Evolutionary conservation across 2,797 vertebrate species (phyloP).

Genomic region (Cheirogaleus major): DNA sequence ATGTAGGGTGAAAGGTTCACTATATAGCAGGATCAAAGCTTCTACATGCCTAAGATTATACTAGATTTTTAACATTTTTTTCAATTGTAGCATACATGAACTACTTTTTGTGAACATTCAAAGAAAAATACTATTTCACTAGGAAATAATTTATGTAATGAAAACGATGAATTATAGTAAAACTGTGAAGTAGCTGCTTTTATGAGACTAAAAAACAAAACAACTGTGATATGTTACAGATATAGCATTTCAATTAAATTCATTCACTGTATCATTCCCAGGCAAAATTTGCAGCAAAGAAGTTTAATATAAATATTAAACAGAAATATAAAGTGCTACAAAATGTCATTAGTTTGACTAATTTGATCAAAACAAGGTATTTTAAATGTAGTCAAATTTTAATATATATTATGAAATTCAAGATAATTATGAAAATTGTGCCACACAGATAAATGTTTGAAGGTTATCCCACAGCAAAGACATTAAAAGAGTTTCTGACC

Average conservation of each 20-base stretch:
- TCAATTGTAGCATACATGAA: background rate
- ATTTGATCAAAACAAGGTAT: background rate
- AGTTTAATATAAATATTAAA: background rate
- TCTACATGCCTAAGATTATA: background rate
- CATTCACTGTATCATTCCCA: background rate
- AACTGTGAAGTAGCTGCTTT: background rate
- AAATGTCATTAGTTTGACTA: background rate
- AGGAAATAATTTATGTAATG: background rate
- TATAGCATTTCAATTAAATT: background rate
- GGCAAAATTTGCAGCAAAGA: background rate
- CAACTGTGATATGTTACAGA: background rate
- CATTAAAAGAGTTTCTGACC: background rate
- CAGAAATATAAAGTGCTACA: background rate
- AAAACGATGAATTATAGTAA: background rate
- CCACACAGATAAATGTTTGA: background rate
- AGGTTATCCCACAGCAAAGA: background rate
- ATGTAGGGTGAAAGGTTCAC: background rate
- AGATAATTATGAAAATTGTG: background rate
- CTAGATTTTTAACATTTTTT: background rate
- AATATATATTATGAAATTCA: background rate
- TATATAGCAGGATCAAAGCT: background rate
- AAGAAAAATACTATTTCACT: background rate
- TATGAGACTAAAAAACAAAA: background rate
- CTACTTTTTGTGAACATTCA: background rate
- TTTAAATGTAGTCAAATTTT: background rate